These are phyloP conservation scores for Enteromius paludinosus DNA, from an alignment of 2,797 vertebrate species.

Conservation along the genomic window DNA sequence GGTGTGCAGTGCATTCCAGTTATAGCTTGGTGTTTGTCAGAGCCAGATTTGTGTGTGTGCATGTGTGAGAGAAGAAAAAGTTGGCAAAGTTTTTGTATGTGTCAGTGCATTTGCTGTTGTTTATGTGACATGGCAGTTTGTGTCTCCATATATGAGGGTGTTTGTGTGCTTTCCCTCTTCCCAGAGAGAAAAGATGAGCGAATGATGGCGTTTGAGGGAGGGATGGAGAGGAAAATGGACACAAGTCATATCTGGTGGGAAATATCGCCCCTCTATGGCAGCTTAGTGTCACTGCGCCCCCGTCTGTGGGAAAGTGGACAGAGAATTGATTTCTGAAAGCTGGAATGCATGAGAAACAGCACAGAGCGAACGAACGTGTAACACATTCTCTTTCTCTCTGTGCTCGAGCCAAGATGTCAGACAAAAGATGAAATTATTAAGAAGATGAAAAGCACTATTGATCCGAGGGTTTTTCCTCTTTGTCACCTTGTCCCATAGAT, in stretches of 20 bases:
- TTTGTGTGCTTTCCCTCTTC: slow-evolving; percentile 27
- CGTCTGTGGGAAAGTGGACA: background rate
- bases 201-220: slow-evolving; percentile 20
- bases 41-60: background rate
- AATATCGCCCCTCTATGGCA: slow-evolving; percentile 65
- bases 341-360: slow-evolving; percentile 26
- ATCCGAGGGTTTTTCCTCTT: slow-evolving; percentile 37
- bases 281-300: slow-evolving; percentile 53
- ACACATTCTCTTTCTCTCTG: slow-evolving; percentile 2
- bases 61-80: background rate
- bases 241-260: slow-evolving; percentile 61
- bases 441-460: slow-evolving; percentile 51
- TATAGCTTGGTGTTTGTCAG: slow-evolving; percentile 23
- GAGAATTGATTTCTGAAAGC: slow-evolving; percentile 12
- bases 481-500: slow-evolving; percentile 42
- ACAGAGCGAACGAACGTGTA: background rate
- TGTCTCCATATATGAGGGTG: background rate
- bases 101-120: background rate
- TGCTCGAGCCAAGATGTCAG: slow-evolving; percentile 22
- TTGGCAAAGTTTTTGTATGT: background rate
- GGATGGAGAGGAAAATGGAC: slow-evolving; percentile 48
- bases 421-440: slow-evolving; percentile 50
- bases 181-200: background rate
- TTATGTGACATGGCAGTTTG: background rate
- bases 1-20: background rate